Evolutionary conservation across 2,888 invertebrate genomes (phyloP), one percentile per base, ranked within the genome.

Genomic region (Drosophila merina): DNA sequence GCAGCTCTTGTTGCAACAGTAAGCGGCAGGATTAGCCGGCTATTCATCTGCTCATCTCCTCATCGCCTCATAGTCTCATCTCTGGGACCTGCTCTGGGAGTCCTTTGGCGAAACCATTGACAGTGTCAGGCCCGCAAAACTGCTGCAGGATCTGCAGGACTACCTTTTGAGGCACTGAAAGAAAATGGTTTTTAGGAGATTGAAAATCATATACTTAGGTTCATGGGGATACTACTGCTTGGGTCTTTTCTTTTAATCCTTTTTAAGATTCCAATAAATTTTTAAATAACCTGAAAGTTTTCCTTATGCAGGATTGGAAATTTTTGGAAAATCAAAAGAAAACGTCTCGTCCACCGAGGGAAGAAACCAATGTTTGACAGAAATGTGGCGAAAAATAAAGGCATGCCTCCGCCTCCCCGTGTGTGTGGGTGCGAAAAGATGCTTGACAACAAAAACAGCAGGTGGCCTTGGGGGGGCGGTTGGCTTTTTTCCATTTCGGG

Each of bases 1-100:
- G 48, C 49, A 12, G 57, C 51, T 58, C 67, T 49, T 54, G 57
- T 47, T 72, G 49, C 58, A 69, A 72, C 68, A 72, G 74, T 85
- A 71, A 74, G 76, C 69, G 64, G 33, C 50, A 66, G 76, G 74
- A 85, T 81, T 82, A 73, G 70, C 50, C 69, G 26, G 64, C 64
- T 54, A 54, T 55, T 66, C 64, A 64, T 30, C 36, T 36, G 36
- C 63, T 52, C 52, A 52, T 64, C 40, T n/a, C 9, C 63, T 51
- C 50, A 44, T 62, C 50, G 44, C 10, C 44, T 25, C 50, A 44
- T 62, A 44, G 44, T 10, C 44, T 25, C 44, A 44, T 44, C 52
- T 42, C 28, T 30, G 59, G 30, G 20, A 47, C 14, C 31, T 20
- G 3, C 57, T 8, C 20, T 20, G 20, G 20, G 28, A 5, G 14